Evolutionary conservation across 1,140 invertebrate genomes (phyloP), one percentile per base, ranked within the genome.

Genomic region (Drosophila malerkotliana): DNA sequence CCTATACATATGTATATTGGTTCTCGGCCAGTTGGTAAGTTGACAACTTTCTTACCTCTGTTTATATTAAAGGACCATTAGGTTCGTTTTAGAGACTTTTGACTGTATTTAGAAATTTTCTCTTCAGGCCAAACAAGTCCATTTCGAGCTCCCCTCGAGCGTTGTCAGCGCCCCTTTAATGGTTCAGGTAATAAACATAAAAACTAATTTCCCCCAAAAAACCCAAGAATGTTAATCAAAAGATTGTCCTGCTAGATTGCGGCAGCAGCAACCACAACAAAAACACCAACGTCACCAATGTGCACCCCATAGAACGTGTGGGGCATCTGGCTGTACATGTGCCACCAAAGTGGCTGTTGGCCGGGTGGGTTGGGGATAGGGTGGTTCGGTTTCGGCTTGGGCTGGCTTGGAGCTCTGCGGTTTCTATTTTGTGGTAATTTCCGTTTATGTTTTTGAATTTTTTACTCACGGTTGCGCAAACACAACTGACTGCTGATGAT

Each of bases 371-470:
- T 10, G 26, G 54, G 3, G 3, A 10, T 5, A 14, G 39, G n/a
- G 39, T 14, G 39, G 41, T 18, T 45, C 14, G 48, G 21, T 2
- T 14, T 15, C 10, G 28, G 48, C 26, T 34, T 61, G 62, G 62
- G 61, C 59, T 28, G 55, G 45, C 60, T 63, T 64, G 41, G 71
- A 59, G 69, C 64, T 79, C 79, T 87, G 82, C 79, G 82, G 82
- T 82, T 85, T 85, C 78, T 87, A 87, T 87, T 87, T 88, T 88
- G 83, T 83, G 83, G 83, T 88, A 88, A 88, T 88, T 88, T 88
- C 83, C 83, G 83, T 88, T 88, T 88, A 88, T 88, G 83, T 88
- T 88, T 88, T 88, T 88, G 83, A 88, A 88, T 88, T 88, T 88
- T 88, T 88, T 88, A 87, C 83, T 82, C 83, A 88, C 82, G 75